phyloP scores from a whole-genome alignment of 2,888 invertebrate genomes.

The Drosophila multiciliata region DNA sequence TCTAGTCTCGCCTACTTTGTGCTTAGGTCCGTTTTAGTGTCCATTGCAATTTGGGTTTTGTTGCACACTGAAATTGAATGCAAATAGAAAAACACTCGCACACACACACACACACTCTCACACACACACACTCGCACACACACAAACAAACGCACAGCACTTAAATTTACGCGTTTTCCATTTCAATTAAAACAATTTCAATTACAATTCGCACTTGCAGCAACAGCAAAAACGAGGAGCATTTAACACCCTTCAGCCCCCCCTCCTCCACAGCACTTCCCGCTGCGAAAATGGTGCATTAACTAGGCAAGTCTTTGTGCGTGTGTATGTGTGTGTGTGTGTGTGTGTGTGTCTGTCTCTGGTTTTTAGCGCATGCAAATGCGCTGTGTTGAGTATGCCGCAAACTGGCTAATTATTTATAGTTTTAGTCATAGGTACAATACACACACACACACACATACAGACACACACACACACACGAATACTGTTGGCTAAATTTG shows the following conservation, averaged over 20 bases:
- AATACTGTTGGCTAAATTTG: not conserved
- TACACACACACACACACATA: not conserved
- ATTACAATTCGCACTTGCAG: slow-evolving; percentile 27
- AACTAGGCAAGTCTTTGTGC: slow-evolving; percentile 63
- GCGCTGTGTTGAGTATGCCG: slow-evolving; percentile 55
- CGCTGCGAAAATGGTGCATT: slow-evolving; percentile 46
- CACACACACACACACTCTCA: slow-evolving; percentile 19
- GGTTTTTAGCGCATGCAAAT: slow-evolving; percentile 70
- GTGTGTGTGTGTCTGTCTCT: slow-evolving; percentile 2
- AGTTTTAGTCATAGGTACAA: slow-evolving; percentile 35
- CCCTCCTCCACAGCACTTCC: slow-evolving; percentile 2
- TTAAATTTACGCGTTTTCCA: slow-evolving; percentile 77
- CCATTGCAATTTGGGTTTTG: slow-evolving; percentile 75
- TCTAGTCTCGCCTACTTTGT: not conserved
- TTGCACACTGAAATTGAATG: slow-evolving; percentile 78
- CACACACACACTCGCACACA: slow-evolving; percentile 17
- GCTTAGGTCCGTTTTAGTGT: slow-evolving; percentile 52
- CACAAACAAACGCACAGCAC: slow-evolving; percentile 50
- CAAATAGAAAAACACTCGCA: slow-evolving; percentile 72
- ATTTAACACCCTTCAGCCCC: slow-evolving; percentile 47
- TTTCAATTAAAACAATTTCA: slow-evolving; percentile 77
- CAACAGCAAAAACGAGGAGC: slow-evolving; percentile 25
- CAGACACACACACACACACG: not conserved
- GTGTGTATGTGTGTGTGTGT: not conserved
- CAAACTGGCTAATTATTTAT: slow-evolving; percentile 70